phyloP scores from a whole-genome alignment of 2,113 vertebrate species.

The Pygathrix nemaeus region DNA sequence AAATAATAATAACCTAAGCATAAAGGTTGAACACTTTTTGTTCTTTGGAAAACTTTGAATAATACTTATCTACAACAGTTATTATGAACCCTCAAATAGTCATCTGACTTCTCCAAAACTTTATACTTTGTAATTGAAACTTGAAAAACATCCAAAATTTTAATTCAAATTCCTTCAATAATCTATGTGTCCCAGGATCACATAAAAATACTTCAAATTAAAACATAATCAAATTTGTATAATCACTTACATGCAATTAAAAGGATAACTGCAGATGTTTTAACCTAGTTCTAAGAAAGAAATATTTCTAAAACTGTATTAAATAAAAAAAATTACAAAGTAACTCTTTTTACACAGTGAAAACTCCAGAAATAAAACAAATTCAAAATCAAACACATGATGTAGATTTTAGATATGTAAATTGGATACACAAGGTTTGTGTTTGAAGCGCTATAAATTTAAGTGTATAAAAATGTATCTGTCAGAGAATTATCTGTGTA shows the following conservation, averaged over 20 bases:
- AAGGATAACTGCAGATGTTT: background rate
- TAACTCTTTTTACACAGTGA: background rate
- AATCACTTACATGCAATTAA: background rate
- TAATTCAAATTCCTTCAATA: background rate
- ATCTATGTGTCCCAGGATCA: background rate
- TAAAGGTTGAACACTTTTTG: background rate
- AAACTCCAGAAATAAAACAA: background rate
- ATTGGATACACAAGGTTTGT: slow-evolving; percentile 66
- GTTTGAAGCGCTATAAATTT: slow-evolving; percentile 79
- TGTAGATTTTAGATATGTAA: slow-evolving; percentile 12
- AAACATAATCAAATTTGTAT: background rate
- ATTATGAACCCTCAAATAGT: background rate
- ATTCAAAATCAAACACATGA: background rate
- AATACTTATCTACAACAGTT: background rate
- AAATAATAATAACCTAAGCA: slow-evolving; percentile 1
- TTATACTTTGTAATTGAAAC: background rate
- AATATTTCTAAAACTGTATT: background rate
- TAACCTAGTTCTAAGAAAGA: background rate
- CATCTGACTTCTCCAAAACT: background rate
- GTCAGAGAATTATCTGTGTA: slow-evolving; percentile 79
- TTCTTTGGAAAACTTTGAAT: background rate
- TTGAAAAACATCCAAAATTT: background rate
- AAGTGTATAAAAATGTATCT: slow-evolving; percentile 84
- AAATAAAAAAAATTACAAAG: background rate
- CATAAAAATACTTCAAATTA: background rate